Percentiles rank a stretch among this genome's conserved stretches.
phyloP scores from a whole-genome alignment of 2,888 invertebrate species.

The Yponomeuta sedellus region DNA sequence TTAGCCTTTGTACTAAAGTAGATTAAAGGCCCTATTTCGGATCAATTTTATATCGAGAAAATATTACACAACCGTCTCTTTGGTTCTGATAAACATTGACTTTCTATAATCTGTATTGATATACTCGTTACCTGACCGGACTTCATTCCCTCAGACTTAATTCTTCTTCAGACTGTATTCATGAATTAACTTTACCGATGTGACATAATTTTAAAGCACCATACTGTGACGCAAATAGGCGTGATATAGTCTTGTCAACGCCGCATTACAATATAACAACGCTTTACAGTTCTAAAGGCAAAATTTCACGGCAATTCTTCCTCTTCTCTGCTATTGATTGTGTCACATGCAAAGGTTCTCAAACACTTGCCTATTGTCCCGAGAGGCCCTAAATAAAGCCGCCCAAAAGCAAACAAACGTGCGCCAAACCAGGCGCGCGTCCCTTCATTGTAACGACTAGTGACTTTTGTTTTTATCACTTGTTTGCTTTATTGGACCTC shows the following conservation, averaged over 20 bases:
- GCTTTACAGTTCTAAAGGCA: not conserved
- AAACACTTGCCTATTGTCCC: conserved; percentile 36
- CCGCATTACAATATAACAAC: not conserved
- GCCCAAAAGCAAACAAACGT: conserved; percentile 43
- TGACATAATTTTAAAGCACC: too few relatives aligned
- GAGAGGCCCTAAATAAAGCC: conserved; percentile 43
- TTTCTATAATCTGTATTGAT: too few relatives aligned
- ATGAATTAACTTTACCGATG: too few relatives aligned
- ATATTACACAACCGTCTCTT: too few relatives aligned
- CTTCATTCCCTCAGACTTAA: too few relatives aligned
- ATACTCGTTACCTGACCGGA: too few relatives aligned
- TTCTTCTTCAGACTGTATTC: too few relatives aligned
- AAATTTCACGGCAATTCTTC: not conserved
- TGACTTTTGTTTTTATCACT: not conserved
- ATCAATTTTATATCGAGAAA: too few relatives aligned
- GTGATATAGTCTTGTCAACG: not conserved
- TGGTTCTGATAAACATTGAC: too few relatives aligned
- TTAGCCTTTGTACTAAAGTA: too few relatives aligned
- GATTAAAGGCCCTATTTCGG: too few relatives aligned
- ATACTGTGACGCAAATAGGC: too few relatives aligned
- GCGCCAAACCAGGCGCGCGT: conserved; percentile 42
- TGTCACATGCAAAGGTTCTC: conserved; percentile 36
- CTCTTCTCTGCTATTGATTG: conserved; percentile 33
- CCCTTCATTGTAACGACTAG: conserved; percentile 44
- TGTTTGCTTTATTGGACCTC: conserved; percentile 43